A percentile compares a stretch with the other conserved stretches of the same genome.
These are phyloP conservation scores for Notamacropus eugenii DNA, from an alignment of 2,797 vertebrate species.

Conservation along the genomic window DNA sequence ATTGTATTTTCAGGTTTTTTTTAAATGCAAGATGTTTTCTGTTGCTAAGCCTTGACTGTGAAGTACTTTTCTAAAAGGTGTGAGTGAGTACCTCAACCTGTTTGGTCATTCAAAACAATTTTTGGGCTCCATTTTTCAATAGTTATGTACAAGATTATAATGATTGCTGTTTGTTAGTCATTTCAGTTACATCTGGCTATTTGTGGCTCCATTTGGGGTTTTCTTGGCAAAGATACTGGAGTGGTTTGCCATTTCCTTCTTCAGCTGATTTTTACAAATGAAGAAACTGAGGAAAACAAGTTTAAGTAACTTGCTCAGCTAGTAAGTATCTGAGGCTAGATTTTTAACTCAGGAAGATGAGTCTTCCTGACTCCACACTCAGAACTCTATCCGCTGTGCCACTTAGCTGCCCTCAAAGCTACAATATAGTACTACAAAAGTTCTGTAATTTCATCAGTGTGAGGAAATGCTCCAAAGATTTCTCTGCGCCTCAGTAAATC, in stretches of 20 bases:
- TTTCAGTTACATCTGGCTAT: background rate
- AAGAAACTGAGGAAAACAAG: background rate
- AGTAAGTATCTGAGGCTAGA: background rate
- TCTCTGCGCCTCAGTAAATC: background rate
- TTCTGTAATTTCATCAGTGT: background rate
- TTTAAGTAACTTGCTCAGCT: background rate
- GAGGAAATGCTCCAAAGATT: background rate
- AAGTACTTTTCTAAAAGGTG: conserved; percentile 3
- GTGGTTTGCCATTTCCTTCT: background rate
- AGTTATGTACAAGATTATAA: background rate
- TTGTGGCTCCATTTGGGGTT: background rate
- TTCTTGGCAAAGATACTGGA: background rate
- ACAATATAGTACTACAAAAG: background rate
- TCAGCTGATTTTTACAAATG: background rate
- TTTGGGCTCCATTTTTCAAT: background rate
- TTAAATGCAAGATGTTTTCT: background rate
- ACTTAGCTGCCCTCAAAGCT: background rate
- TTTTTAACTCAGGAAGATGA: background rate
- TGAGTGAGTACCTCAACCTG: background rate
- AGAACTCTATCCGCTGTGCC: background rate
- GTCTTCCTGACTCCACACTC: background rate
- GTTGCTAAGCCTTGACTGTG: background rate
- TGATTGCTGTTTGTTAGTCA: background rate
- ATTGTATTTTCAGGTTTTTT: conserved; percentile 5
- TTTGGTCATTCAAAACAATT: background rate